Conservation (phyloP, 1,140 invertebrate species). For the Danaus plexippus region DNA sequence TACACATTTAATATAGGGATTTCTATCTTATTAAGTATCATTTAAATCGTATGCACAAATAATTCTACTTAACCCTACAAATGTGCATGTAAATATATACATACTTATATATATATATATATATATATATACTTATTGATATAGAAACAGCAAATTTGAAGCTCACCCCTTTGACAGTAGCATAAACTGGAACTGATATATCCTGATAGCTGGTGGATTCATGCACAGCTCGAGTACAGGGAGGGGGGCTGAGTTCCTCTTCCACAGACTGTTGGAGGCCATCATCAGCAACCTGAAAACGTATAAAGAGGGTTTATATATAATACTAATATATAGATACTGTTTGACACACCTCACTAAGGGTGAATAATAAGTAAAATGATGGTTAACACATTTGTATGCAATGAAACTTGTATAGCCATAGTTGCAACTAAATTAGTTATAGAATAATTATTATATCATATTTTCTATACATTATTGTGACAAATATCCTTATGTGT, state of each 20-base stretch:
- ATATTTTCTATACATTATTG: too few species aligned
- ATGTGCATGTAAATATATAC: too few species aligned
- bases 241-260: slow-evolving; percentile 60
- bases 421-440: not conserved
- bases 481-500: too few species aligned
- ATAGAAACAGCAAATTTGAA: slow-evolving; percentile 10
- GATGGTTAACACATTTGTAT: not conserved
- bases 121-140: too few species aligned
- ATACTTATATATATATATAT: too few species aligned
- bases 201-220: slow-evolving; percentile 81
- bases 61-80: too few species aligned
- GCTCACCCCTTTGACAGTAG: slow-evolving; percentile 92
- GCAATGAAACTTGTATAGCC: not conserved
- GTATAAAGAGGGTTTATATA: not conserved
- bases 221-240: slow-evolving; percentile 53
- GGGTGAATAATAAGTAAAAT: not conserved
- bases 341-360: too few species aligned
- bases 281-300: slow-evolving; percentile 83
- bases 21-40: too few species aligned
- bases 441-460: slow-evolving; percentile 26
- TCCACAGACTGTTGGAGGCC: slow-evolving; percentile 77
- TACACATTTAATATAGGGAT: too few species aligned
- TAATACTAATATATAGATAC: too few species aligned
- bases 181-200: slow-evolving; percentile 94
- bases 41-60: too few species aligned